phyloP scores from a whole-genome alignment of 1,140 invertebrate species.

The Drosophila kikkawai region DNA sequence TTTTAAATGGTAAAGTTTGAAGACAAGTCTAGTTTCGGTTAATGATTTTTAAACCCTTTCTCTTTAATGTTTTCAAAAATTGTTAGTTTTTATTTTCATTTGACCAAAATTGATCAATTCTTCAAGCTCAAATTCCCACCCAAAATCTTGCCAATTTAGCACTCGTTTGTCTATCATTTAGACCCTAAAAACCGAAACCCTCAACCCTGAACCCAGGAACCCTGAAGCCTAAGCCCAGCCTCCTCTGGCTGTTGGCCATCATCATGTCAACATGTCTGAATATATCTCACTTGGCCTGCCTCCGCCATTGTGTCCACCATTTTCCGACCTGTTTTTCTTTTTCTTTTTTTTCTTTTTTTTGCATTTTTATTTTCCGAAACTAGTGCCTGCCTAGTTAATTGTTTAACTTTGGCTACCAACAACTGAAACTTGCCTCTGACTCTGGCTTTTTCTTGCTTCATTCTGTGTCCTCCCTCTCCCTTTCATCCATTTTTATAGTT shows the following conservation, averaged over 20 bases:
- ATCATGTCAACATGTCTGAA: slow-evolving; percentile 50
- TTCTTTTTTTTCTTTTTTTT: not conserved
- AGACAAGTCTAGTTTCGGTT: too few relatives aligned
- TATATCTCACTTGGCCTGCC: slow-evolving; percentile 37
- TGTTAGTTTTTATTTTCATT: too few relatives aligned
- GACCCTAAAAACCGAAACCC: not conserved
- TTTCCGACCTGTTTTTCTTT: not conserved
- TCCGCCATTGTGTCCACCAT: slow-evolving; percentile 9
- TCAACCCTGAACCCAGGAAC: not conserved
- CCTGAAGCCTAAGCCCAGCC: not conserved
- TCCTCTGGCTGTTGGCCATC: slow-evolving; percentile 30
- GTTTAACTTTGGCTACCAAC: slow-evolving; percentile 56
- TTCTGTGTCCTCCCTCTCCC: not conserved
- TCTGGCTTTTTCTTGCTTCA: slow-evolving; percentile 1
- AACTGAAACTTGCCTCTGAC: slow-evolving; percentile 40
- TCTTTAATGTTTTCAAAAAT: not conserved
- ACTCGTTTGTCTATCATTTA: slow-evolving; percentile 29
- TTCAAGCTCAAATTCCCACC: too few relatives aligned
- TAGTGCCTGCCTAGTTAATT: slow-evolving; percentile 53
- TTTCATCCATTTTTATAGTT: slow-evolving; percentile 21
- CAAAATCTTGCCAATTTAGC: slow-evolving; percentile 19
- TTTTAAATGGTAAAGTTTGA: too few relatives aligned
- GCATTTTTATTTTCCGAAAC: slow-evolving; percentile 10
- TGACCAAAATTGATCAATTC: too few relatives aligned
- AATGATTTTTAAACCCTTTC: too few relatives aligned